A percentile compares a stretch with the other conserved stretches of the same genome.
Conservation (phyloP, 2,113 vertebrate species). For the Zapornia atra region DNA sequence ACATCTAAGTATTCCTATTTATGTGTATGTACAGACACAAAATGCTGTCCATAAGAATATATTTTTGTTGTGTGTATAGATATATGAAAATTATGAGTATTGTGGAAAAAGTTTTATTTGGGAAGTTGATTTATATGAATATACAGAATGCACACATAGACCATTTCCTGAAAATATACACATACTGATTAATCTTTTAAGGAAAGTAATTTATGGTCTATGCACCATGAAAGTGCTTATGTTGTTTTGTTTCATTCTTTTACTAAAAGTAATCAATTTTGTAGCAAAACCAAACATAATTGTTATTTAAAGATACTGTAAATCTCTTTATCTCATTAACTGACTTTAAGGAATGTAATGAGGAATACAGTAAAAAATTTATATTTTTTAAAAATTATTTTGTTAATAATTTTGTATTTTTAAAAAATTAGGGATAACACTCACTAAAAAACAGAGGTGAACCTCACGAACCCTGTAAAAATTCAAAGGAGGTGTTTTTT, state of each 20-base stretch:
- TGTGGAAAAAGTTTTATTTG: neutral
- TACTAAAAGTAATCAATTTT: neutral
- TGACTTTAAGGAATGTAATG: neutral
- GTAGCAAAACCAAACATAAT: neutral
- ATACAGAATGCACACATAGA: accelerated
- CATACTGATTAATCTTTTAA: neutral
- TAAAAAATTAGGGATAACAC: neutral
- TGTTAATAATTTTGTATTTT: neutral
- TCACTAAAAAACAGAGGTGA: neutral
- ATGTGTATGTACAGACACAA: neutral
- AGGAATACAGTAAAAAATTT: neutral
- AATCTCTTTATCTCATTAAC: neutral
- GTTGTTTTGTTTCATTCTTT: neutral
- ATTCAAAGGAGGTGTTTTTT: neutral
- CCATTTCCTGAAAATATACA: neutral
- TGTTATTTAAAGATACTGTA: neutral
- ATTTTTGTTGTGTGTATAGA: neutral
- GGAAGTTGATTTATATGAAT: neutral
- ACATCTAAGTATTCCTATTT: neutral
- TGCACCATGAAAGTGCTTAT: neutral
- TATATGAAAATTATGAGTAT: neutral
- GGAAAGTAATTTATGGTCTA: neutral
- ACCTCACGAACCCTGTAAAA: neutral
- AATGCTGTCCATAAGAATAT: neutral
- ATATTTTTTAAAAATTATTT: neutral